Evolutionary conservation across 37 sponge, comb jelly and placozoan species (phyloP).

Genomic region (Agelas oroides): DNA sequence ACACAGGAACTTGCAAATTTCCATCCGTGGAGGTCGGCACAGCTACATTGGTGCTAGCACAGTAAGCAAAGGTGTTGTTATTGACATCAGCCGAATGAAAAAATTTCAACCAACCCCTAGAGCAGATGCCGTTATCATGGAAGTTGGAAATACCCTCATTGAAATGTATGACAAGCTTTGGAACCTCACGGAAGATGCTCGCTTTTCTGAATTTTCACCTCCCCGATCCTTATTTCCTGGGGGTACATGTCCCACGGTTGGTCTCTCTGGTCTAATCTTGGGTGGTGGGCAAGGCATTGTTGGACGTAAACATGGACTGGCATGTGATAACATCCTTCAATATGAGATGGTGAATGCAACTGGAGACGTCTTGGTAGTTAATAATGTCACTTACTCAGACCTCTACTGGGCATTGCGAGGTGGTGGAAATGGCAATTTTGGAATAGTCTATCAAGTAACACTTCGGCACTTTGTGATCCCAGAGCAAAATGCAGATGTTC

Average conservation of each 20-base stretch:
- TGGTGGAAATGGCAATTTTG: conserved; percentile 6
- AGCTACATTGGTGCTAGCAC: conserved; percentile 9
- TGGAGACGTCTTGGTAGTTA: background rate
- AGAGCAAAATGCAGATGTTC: background rate
- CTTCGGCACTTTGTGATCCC: background rate
- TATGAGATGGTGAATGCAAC: background rate
- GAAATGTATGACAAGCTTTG: background rate
- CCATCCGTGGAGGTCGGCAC: background rate
- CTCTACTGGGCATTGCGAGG: conserved; percentile 6
- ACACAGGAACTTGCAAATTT: background rate
- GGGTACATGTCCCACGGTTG: conserved; percentile 1
- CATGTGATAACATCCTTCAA: background rate
- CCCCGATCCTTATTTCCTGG: background rate
- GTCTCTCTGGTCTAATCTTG: background rate
- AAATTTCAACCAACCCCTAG: background rate
- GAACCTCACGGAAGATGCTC: too few relatives aligned
- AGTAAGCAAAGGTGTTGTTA: background rate
- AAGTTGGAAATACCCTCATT: background rate
- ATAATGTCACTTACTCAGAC: background rate
- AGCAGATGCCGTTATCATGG: background rate
- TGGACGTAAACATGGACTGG: background rate
- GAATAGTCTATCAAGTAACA: background rate
- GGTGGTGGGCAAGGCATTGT: background rate
- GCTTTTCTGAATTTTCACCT: too few relatives aligned
- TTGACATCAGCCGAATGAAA: background rate